phyloP scores from a whole-genome alignment of 1,140 invertebrate species.

The Cherax quadricarinatus region DNA sequence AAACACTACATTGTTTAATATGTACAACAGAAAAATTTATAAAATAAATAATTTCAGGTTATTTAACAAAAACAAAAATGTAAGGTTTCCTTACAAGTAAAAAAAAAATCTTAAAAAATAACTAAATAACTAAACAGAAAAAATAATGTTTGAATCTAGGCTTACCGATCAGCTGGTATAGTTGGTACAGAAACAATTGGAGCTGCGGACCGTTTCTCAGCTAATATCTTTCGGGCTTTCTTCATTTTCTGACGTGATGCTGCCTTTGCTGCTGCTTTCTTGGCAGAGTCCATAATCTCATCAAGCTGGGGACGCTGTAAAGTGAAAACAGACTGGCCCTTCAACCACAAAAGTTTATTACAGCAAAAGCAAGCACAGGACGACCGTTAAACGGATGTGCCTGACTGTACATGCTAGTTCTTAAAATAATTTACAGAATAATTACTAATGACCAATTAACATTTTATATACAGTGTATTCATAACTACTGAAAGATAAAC shows the following conservation, averaged over 20 bases:
- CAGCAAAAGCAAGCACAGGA: conserved; percentile 68
- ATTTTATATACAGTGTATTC: not conserved
- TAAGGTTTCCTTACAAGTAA: no score
- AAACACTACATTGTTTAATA: not conserved
- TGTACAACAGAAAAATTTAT: not conserved
- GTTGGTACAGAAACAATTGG: conserved; percentile 96
- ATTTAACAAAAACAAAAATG: not conserved
- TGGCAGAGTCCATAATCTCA: conserved; percentile 75
- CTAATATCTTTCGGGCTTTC: conserved; percentile 86
- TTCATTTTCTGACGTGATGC: conserved; percentile 84
- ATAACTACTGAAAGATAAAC: not conserved
- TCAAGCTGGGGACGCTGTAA: conserved; percentile 72
- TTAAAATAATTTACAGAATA: conserved; percentile 1
- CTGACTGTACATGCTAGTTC: conserved; percentile 67
- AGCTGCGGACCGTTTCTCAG: conserved; percentile 91
- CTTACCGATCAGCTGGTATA: conserved; percentile 88
- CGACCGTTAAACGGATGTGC: conserved; percentile 46
- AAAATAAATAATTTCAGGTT: not conserved
- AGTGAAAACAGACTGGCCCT: conserved; percentile 67
- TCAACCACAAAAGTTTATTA: conserved; percentile 59
- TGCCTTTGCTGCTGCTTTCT: conserved; percentile 78
- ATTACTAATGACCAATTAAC: not conserved
- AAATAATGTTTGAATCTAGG: not conserved
- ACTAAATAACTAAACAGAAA: not conserved
- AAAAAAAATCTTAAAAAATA: no score